A percentile compares a stretch with the other conserved stretches of the same genome.
phyloP scores from a whole-genome alignment of 2,797 vertebrate genomes.

The Neosilurus hyrtlii region DNA sequence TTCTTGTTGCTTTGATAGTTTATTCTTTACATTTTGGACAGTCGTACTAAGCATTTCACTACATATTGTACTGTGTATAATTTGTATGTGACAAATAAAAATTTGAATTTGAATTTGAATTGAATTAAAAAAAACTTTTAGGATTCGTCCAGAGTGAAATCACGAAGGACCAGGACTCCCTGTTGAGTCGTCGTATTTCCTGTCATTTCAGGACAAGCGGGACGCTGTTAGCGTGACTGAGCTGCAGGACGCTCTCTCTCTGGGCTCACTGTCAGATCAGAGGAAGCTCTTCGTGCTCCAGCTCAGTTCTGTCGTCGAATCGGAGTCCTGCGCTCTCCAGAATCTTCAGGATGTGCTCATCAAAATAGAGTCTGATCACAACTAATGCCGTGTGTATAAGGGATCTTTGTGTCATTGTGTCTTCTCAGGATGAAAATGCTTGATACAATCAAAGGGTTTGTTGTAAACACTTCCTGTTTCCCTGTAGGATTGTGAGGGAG shows the following conservation, averaged over 20 bases:
- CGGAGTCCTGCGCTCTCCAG: slow-evolving; percentile 70
- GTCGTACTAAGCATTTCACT: too few relatives aligned
- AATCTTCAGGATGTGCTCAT: slow-evolving; percentile 79
- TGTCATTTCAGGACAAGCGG: slow-evolving; percentile 76
- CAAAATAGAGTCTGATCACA: slow-evolving; percentile 72
- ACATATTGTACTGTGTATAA: too few relatives aligned
- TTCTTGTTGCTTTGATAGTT: too few relatives aligned
- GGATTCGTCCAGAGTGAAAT: not conserved
- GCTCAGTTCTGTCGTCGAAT: slow-evolving; percentile 67
- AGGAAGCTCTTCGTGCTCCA: slow-evolving; percentile 81
- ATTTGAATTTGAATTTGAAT: too few relatives aligned
- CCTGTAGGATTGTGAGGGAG: not conserved
- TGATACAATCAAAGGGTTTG: not conserved
- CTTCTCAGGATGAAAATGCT: slow-evolving; percentile 21
- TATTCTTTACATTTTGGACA: too few relatives aligned
- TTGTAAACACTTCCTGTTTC: not conserved
- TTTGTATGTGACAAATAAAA: too few relatives aligned
- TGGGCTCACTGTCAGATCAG: slow-evolving; percentile 65
- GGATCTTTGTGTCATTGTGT: not conserved
- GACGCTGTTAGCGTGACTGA: slow-evolving; percentile 73
- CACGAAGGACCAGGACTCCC: not conserved
- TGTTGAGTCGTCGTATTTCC: not conserved
- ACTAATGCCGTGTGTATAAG: not conserved
- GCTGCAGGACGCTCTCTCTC: slow-evolving; percentile 77
- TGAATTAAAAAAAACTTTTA: too few relatives aligned